Base-by-base conservation (phyloP, 1,140 invertebrate genomes). In the Pseudomyrmex dendroicus region DNA sequence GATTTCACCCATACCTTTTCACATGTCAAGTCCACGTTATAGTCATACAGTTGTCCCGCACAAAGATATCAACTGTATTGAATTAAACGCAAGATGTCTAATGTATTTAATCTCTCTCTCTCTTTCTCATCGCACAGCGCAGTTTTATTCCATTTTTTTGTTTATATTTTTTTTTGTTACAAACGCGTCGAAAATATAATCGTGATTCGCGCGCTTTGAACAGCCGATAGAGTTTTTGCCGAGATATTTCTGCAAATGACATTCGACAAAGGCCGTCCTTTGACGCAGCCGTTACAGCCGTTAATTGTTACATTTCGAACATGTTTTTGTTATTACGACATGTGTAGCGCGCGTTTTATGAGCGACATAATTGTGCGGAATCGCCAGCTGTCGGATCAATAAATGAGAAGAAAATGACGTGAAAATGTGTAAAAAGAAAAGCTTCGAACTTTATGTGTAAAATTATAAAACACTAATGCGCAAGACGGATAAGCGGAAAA, bases 171-270 rank as follows among this genome's bases (percentile, higher is more conserved):
- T 15, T 22, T 22, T 52, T 15, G 3, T 52, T 4, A 20, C 13
- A 17, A 56, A 56, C 7, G 17, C 3, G 17, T 82, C 62, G 25
- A 64, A 80, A 80, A 80, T 80, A 70, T 50, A 72, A 70, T 72
- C 44, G 76, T 62, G 66, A 80, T 61, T 80, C 56, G 54, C 44
- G 76, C 44, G 76, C 76, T 80, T 80, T 80, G 54, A 56, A 64
- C 73, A 52, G 59, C 73, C 61, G 73, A 80, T 72, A 70, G 76
- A 80, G 54, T 59, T 80, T 80, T 80, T 54, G 50, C 54, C 66
- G 44, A 44, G 67, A 80, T 80, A 80, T 80, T 80, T 80, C 76
- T 80, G 76, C 66, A 80, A 80, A 61, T 80, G 76, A 80, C 76
- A 80, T 56, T 72, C 54, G 76, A 72, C 76, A 72, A 80, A 80